These are phyloP conservation scores for Misgurnus anguillicaudatus DNA, from an alignment of 2,113 vertebrate species.

Conservation along the genomic window DNA sequence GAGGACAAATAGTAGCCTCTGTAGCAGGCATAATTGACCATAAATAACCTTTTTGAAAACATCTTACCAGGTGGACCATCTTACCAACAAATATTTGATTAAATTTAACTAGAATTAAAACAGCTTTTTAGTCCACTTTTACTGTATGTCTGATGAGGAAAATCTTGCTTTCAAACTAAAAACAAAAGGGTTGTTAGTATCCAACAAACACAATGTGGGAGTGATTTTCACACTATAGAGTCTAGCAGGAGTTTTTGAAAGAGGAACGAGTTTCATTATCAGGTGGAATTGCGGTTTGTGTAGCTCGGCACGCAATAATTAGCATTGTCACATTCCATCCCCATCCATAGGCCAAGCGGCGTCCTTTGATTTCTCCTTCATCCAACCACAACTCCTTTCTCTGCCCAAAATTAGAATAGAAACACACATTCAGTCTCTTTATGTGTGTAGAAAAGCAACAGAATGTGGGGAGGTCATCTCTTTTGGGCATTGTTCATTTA, in stretches of 20 bases:
- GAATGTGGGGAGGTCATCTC: conserved; percentile 45
- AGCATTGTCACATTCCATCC: conserved; percentile 59
- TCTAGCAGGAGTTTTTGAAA: conserved; percentile 16
- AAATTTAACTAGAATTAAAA: too few species aligned
- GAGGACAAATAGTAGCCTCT: too few species aligned
- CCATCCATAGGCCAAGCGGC: conserved; percentile 28
- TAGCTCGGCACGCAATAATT: conserved; percentile 51
- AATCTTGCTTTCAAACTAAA: conserved; percentile 12
- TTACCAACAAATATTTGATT: too few species aligned
- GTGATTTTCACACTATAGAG: conserved; percentile 30
- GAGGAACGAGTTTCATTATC: conserved; percentile 46
- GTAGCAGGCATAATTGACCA: too few species aligned
- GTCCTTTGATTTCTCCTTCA: conserved; percentile 39
- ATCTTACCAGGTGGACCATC: not conserved
- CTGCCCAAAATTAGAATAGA: conserved; percentile 45
- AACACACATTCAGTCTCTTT: conserved; percentile 35
- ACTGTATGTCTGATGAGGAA: not conserved
- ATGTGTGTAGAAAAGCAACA: conserved; percentile 35
- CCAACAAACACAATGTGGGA: conserved; percentile 20
- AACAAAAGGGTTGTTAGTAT: not conserved
- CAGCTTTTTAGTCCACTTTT: too few species aligned
- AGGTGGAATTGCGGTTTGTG: conserved; percentile 40
- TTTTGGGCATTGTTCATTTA: conserved; percentile 33
- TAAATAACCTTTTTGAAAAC: not conserved
- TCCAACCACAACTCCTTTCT: not conserved